Evolutionary conservation across 2,797 vertebrate genomes (phyloP).

Genomic region (Neostethus bicornis): DNA sequence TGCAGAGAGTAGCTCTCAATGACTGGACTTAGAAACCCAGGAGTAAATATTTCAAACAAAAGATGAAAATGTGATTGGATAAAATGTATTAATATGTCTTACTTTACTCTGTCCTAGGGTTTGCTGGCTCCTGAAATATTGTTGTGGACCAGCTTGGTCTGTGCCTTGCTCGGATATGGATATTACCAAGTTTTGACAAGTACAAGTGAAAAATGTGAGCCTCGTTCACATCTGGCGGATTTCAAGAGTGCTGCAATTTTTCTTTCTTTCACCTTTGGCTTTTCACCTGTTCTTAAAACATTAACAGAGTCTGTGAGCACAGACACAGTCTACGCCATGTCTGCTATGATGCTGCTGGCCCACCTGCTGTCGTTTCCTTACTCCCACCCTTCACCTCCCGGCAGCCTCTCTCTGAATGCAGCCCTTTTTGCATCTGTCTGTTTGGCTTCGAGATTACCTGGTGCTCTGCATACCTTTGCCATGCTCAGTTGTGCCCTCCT

Average conservation of each 20-base stretch:
- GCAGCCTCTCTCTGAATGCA: conserved; percentile 95
- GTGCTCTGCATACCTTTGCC: conserved; percentile 91
- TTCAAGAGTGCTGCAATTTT: conserved; percentile 93
- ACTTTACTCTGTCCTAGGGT: conserved; percentile 45
- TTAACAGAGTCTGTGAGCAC: conserved; percentile 96
- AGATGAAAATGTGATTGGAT: background rate
- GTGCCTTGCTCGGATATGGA: conserved; percentile 86
- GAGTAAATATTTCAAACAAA: too few relatives aligned
- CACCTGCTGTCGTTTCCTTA: conserved; percentile 95
- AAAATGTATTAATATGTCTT: background rate
- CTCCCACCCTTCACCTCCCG: conserved; percentile 83
- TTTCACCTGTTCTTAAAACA: conserved; percentile 94
- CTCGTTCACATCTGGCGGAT: conserved; percentile 86
- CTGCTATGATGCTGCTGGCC: conserved; percentile 93
- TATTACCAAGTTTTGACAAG: conserved; percentile 83
- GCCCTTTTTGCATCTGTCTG: conserved; percentile 96
- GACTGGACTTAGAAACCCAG: too few relatives aligned
- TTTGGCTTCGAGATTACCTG: conserved; percentile 91
- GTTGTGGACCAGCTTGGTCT: conserved; percentile 80
- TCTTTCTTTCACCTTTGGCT: conserved; percentile 93
- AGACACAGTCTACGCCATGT: conserved; percentile 97
- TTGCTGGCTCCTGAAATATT: conserved; percentile 84
- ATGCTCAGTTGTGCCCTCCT: conserved; percentile 94
- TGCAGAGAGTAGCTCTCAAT: too few relatives aligned
- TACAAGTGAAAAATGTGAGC: conserved; percentile 68